These are phyloP conservation scores for Bergia sp. DNA, from an alignment of 92 coral and sea anemone genomes.

Conservation along the genomic window DNA sequence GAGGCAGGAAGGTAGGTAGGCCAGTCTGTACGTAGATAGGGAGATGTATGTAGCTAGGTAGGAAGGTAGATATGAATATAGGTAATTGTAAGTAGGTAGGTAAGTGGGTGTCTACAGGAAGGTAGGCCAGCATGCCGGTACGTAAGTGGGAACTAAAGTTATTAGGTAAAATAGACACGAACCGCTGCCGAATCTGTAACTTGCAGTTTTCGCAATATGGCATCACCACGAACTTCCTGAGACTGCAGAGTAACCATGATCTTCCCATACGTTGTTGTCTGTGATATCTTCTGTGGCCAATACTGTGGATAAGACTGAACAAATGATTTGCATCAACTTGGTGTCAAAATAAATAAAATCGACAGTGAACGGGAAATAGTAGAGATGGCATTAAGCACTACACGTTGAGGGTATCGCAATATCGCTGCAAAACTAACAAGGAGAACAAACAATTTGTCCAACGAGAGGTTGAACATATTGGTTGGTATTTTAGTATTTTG, in stretches of 20 bases:
- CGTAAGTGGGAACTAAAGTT: not conserved
- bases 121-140: not conserved
- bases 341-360: not conserved
- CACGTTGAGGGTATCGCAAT: too few relatives aligned
- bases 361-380: too few relatives aligned
- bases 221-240: conserved; percentile 9
- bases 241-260: not conserved
- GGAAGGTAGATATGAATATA: too few relatives aligned
- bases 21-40: not conserved
- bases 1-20: not conserved
- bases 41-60: too few relatives aligned
- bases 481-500: too few relatives aligned
- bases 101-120: not conserved
- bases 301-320: conserved; percentile 9
- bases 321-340: not conserved
- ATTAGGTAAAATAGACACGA: too few relatives aligned
- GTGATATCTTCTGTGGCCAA: not conserved
- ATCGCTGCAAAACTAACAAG: too few relatives aligned
- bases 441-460: too few relatives aligned
- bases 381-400: too few relatives aligned
- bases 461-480: too few relatives aligned
- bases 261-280: not conserved
- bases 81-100: not conserved
- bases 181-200: not conserved
- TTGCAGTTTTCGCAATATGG: not conserved